phyloP scores from a whole-genome alignment of 1,140 invertebrate species.

The Triops cancriformis region DNA sequence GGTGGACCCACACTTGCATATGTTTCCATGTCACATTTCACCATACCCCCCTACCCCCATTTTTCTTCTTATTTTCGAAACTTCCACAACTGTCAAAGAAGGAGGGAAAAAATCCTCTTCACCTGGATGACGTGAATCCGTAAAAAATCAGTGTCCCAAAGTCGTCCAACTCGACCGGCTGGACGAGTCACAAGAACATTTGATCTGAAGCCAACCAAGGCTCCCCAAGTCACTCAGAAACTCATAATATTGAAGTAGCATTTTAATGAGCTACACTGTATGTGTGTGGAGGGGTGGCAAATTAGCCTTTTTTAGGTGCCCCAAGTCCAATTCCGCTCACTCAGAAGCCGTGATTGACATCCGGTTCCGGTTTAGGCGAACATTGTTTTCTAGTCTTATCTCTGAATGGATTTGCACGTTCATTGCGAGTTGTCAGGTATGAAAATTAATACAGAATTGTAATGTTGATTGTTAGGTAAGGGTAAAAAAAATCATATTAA shows the following conservation, averaged over 20 bases:
- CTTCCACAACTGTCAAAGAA: background rate
- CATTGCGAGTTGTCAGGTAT: too few species aligned
- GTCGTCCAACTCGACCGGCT: background rate
- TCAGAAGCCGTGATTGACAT: background rate
- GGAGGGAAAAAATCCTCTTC: background rate
- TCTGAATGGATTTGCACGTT: background rate
- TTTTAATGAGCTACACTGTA: background rate
- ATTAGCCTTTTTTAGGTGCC: background rate
- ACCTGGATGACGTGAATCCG: background rate
- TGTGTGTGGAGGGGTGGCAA: background rate
- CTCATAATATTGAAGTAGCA: background rate
- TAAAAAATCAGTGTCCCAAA: background rate
- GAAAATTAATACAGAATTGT: too few species aligned
- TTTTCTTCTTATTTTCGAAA: background rate
- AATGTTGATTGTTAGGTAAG: too few species aligned
- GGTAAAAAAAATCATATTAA: too few species aligned
- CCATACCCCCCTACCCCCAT: background rate
- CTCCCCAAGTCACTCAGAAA: background rate
- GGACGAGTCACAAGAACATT: background rate
- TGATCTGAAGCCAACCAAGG: background rate
- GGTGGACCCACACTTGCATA: background rate
- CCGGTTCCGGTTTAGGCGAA: background rate
- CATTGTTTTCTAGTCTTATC: background rate
- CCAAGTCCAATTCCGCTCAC: background rate
- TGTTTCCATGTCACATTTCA: conserved; percentile 6